phyloP scores from a whole-genome alignment of 2,113 vertebrate species.

The Salminus brasiliensis region DNA sequence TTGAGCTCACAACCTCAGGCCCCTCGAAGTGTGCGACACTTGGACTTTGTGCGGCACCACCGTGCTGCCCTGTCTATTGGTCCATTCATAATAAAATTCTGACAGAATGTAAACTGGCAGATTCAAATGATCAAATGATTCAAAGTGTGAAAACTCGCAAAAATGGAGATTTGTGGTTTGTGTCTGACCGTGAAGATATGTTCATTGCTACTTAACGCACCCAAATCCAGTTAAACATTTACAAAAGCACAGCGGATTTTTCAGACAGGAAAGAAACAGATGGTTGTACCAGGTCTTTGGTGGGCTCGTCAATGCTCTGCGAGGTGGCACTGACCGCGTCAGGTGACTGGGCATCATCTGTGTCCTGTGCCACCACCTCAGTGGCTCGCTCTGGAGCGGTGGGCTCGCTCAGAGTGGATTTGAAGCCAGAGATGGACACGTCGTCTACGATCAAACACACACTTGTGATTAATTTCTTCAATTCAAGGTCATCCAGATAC shows the following conservation, averaged over 20 bases:
- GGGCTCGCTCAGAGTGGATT: constrained; percentile 76
- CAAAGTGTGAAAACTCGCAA: too few species aligned
- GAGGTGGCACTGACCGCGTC: constrained; percentile 91
- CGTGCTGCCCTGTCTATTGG: too few species aligned
- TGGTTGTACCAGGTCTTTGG: constrained; percentile 85
- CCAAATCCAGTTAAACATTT: too few species aligned
- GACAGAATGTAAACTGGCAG: too few species aligned
- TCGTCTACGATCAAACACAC: constrained; percentile 70
- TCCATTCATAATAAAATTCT: too few species aligned
- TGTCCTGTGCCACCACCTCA: constrained; percentile 70
- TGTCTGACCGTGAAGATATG: too few species aligned
- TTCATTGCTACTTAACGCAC: too few species aligned
- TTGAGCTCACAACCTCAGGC: too few species aligned
- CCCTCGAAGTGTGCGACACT: too few species aligned
- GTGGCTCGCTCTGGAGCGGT: constrained; percentile 76
- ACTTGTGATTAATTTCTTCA: neutral
- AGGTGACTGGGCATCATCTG: constrained; percentile 84
- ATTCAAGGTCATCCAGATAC: neutral
- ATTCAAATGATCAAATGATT: too few species aligned
- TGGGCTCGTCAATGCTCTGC: constrained; percentile 86
- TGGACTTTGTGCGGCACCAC: too few species aligned
- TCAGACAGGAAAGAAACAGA: neutral
- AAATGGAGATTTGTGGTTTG: too few species aligned
- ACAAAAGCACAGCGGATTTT: neutral
- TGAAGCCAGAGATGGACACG: constrained; percentile 80